A percentile compares a stretch with the other conserved stretches of the same genome.
Evolutionary conservation across 1,140 invertebrate genomes (phyloP).

Genomic region (Zeugodacus cucurbitae): DNA sequence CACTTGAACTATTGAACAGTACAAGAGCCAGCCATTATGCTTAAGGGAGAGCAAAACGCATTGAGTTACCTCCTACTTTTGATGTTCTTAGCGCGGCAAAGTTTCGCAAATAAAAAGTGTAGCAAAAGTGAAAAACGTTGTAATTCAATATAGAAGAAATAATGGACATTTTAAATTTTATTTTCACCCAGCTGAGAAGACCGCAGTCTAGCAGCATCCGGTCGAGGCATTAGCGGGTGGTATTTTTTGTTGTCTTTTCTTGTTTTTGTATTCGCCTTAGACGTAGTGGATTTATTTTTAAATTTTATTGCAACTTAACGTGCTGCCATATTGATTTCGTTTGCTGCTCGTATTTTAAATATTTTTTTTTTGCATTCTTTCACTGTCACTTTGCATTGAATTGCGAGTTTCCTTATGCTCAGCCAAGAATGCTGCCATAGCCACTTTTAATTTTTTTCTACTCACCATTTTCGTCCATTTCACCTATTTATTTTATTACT

Average conservation of each 20-base stretch:
- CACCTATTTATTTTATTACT: not conserved
- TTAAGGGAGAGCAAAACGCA: not conserved
- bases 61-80: not conserved
- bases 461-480: not conserved
- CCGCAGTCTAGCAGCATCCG: not conserved
- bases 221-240: not conserved
- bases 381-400: not conserved
- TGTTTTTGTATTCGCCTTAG: not conserved
- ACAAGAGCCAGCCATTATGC: too few relatives aligned
- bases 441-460: not conserved
- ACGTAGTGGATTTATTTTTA: not conserved
- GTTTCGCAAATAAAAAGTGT: not conserved
- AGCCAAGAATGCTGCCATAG: not conserved
- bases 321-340: conserved; percentile 1
- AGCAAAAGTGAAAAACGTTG: not conserved
- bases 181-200: not conserved
- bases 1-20: too few relatives aligned
- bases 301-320: conserved; percentile 16
- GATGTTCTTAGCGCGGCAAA: not conserved
- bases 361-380: not conserved
- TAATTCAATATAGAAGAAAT: conserved; percentile 26
- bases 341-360: not conserved
- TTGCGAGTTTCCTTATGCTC: not conserved
- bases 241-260: not conserved
- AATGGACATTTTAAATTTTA: conserved; percentile 19